Conservation (phyloP, 2,797 vertebrate genomes). For the Gymnoscopelus microlampas region DNA sequence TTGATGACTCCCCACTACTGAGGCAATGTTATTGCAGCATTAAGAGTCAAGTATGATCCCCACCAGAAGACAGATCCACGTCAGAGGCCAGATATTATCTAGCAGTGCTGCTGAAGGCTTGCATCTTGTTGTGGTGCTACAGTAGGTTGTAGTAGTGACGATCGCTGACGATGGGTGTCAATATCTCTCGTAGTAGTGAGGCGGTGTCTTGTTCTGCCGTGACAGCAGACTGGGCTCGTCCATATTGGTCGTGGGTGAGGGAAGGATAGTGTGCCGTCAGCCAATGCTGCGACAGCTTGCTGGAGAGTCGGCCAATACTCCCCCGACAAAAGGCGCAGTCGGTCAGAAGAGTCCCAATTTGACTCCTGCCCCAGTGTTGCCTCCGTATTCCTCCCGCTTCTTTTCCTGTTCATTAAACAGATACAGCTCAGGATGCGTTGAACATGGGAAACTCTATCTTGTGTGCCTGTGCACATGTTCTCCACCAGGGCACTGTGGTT, state of each 20-base stretch:
- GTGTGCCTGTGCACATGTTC: neutral
- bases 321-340: neutral
- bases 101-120: constrained; percentile 16
- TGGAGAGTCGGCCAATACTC: constrained; percentile 49
- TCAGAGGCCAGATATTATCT: constrained; percentile 1
- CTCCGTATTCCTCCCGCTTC: constrained; percentile 22
- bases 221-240: constrained; percentile 28
- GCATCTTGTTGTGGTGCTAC: no score
- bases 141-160: constrained; percentile 22
- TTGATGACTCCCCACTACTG: constrained; percentile 44
- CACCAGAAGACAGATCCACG: neutral
- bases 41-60: constrained; percentile 15
- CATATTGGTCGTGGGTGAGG: constrained; percentile 57
- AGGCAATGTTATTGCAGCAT: constrained; percentile 49
- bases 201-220: constrained; percentile 46
- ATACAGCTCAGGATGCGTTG: constrained; percentile 14
- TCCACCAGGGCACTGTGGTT: neutral
- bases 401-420: constrained; percentile 22
- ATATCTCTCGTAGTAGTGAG: constrained; percentile 50
- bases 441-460: constrained; percentile 2
- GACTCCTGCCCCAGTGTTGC: constrained; percentile 20
- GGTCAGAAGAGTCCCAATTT: constrained; percentile 9
- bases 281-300: constrained; percentile 61
- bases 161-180: constrained; percentile 30
- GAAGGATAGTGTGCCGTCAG: constrained; percentile 50